Conservation (phyloP, 2,888 invertebrate genomes). For the Lasioglossum lativentre region DNA sequence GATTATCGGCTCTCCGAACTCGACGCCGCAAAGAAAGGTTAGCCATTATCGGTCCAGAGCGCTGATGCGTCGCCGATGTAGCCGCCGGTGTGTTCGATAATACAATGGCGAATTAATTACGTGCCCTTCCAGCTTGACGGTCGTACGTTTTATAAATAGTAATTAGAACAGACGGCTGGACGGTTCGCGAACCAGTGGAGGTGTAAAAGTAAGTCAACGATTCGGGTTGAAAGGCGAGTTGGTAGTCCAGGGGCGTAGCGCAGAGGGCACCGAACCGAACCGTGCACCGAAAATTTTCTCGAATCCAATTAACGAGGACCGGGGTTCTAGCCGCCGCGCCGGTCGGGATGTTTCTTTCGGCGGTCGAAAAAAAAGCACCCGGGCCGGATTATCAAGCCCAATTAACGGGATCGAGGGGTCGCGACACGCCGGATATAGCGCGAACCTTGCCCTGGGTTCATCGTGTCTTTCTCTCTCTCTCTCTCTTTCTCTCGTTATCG, state of each 20-base stretch:
- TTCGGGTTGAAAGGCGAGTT: background rate
- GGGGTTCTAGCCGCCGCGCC: background rate
- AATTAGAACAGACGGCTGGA: constrained; percentile 11
- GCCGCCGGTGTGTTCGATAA: background rate
- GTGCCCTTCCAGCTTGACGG: background rate
- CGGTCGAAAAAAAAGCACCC: background rate
- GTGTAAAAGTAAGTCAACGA: constrained; percentile 12
- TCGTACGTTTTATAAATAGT: constrained; percentile 3
- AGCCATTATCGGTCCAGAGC: constrained; percentile 1
- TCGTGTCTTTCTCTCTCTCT: background rate
- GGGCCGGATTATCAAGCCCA: constrained; percentile 27
- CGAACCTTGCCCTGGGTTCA: background rate
- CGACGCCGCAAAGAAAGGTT: background rate
- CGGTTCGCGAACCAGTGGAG: background rate
- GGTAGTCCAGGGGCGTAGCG: background rate
- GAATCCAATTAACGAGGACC: constrained; percentile 12
- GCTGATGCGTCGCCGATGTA: background rate
- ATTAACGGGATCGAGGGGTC: constrained; percentile 17
- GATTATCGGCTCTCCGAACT: background rate
- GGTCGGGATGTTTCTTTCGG: constrained; percentile 8
- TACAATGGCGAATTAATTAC: background rate
- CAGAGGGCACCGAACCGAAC: background rate
- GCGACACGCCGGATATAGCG: constrained; percentile 6
- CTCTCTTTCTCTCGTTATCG: constrained; percentile 36
- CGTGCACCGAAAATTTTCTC: constrained; percentile 1